These are phyloP conservation scores for Chaetodon trifasciatus DNA, from an alignment of 2,797 vertebrate species.

Conservation along the genomic window DNA sequence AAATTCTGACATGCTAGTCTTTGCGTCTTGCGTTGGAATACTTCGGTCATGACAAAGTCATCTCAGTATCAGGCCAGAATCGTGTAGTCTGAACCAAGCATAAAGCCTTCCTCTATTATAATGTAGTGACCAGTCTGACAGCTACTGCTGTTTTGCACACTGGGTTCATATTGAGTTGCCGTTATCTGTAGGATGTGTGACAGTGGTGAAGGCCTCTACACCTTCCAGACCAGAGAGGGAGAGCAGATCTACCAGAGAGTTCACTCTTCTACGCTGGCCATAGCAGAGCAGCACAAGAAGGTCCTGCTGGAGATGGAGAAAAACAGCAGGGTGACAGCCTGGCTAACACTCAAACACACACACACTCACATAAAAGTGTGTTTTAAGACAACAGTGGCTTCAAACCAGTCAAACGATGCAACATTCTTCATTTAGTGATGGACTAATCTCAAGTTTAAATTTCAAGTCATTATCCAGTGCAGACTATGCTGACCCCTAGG, in stretches of 20 bases:
- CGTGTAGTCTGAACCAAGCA: too few relatives aligned
- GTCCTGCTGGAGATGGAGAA: slow-evolving; percentile 96
- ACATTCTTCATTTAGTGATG: too few relatives aligned
- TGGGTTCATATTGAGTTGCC: slow-evolving; percentile 17
- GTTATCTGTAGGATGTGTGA: slow-evolving; percentile 91
- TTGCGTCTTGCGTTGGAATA: too few relatives aligned
- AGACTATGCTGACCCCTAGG: too few relatives aligned
- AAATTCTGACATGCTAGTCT: too few relatives aligned
- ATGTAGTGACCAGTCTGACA: background rate
- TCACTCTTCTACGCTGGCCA: slow-evolving; percentile 93
- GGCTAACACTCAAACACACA: slow-evolving; percentile 2
- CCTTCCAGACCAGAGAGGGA: slow-evolving; percentile 96
- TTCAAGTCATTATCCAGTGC: background rate
- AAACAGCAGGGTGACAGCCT: slow-evolving; percentile 89
- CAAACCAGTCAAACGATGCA: too few relatives aligned
- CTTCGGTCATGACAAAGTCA: too few relatives aligned
- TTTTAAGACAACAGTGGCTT: background rate
- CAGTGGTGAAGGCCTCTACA: slow-evolving; percentile 96
- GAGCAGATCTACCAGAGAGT: slow-evolving; percentile 98
- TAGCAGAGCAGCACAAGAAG: slow-evolving; percentile 96
- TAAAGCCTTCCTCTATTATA: too few relatives aligned
- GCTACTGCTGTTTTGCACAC: background rate
- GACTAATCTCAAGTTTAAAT: background rate
- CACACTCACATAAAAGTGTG: background rate
- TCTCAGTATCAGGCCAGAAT: too few relatives aligned